A percentile compares a stretch with the other conserved stretches of the same genome.
These are phyloP conservation scores for Xiphophorus hellerii DNA, from an alignment of 2,113 vertebrate species.

Conservation along the genomic window DNA sequence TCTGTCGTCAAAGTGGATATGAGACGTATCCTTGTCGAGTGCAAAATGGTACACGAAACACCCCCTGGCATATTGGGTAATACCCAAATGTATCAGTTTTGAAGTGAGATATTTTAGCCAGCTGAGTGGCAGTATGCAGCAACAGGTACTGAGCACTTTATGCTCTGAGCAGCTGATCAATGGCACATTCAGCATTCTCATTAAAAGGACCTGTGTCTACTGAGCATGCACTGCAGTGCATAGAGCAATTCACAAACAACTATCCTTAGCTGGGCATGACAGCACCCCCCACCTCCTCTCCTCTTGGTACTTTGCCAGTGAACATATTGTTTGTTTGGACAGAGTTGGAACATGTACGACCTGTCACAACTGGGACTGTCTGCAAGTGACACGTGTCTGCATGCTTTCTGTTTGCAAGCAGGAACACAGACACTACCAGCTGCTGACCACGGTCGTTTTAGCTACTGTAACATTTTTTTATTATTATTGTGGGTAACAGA, in stretches of 20 bases:
- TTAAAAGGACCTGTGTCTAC: too few species aligned
- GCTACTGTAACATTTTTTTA: background rate
- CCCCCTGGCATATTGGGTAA: too few species aligned
- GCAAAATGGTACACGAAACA: too few species aligned
- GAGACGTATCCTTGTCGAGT: too few species aligned
- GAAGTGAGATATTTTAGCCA: background rate
- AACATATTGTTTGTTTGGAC: slow-evolving; percentile 19
- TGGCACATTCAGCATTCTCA: too few species aligned
- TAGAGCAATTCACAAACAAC: background rate
- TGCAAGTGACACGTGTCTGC: background rate
- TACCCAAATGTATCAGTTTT: too few species aligned
- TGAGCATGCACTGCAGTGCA: background rate
- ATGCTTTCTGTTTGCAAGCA: background rate
- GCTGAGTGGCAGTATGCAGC: background rate
- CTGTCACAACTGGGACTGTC: background rate
- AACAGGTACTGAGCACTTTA: background rate
- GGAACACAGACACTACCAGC: background rate
- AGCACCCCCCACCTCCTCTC: background rate
- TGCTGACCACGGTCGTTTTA: background rate
- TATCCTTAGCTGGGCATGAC: background rate
- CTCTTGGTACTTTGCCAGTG: background rate
- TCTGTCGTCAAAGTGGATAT: too few species aligned
- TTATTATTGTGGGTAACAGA: background rate
- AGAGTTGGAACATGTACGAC: background rate
- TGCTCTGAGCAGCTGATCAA: too few species aligned